A percentile compares a stretch with the other conserved stretches of the same genome.
Conservation (phyloP, 2,113 vertebrate genomes). For the Ageneiosus marmoratus region DNA sequence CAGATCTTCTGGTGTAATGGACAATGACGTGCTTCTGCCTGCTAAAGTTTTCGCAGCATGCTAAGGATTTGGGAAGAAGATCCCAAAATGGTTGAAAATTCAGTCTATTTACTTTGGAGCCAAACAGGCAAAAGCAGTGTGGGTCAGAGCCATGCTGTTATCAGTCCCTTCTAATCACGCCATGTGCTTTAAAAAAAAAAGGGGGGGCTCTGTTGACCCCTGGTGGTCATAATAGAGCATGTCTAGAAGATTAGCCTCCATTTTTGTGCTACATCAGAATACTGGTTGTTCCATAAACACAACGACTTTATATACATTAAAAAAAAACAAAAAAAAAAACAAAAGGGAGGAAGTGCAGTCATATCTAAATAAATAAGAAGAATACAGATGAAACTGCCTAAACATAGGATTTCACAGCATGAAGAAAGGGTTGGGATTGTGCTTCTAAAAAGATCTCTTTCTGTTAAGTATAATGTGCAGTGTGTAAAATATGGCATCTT, state of each 20-base stretch:
- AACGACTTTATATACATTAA: too few relatives aligned
- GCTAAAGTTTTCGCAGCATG: neutral
- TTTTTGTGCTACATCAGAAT: constrained; percentile 44
- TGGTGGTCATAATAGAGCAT: constrained; percentile 28
- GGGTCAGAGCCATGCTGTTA: neutral
- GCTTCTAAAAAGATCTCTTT: constrained; percentile 23
- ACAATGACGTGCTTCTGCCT: neutral
- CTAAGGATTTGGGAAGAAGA: constrained; percentile 8
- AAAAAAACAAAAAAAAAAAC: too few relatives aligned
- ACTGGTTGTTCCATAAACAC: constrained; percentile 24
- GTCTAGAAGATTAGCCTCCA: neutral
- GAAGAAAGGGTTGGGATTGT: constrained; percentile 8
- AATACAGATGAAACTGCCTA: neutral
- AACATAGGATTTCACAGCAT: constrained; percentile 4
- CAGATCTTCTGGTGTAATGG: constrained; percentile 6
- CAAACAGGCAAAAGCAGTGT: neutral
- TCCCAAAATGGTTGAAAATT: constrained; percentile 11
- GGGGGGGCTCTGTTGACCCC: constrained; percentile 16
- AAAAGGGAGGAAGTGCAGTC: neutral
- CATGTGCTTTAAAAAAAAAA: neutral
- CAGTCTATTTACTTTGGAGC: neutral
- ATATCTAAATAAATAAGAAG: neutral
- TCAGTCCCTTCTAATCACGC: neutral
- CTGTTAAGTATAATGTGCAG: constrained; percentile 6
- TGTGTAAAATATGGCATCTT: constrained; percentile 5